Conservation (phyloP, 2,888 invertebrate species). For the Tipula confusa region DNA sequence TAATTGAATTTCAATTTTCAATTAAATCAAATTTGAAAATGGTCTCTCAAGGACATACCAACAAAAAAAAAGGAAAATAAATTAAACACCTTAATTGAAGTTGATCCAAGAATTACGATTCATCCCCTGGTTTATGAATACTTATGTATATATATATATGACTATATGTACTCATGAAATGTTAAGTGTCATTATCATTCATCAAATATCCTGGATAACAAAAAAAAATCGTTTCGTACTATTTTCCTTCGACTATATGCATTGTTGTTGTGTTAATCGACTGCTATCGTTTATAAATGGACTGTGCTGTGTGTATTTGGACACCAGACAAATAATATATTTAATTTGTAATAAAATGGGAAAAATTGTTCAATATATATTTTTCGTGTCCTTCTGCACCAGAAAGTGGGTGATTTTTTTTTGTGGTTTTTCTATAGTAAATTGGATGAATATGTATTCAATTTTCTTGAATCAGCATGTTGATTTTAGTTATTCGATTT, state of each 20-base stretch:
- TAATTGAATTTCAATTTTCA: background rate
- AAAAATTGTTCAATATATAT: background rate
- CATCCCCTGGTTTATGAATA: background rate
- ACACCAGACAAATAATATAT: background rate
- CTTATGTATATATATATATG: background rate
- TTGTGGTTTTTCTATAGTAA: background rate
- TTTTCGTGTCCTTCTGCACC: background rate
- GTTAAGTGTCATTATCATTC: conserved; percentile 3
- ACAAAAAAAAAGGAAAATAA: background rate
- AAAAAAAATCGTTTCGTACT: background rate
- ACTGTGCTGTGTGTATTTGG: background rate
- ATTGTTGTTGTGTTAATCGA: background rate
- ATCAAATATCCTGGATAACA: background rate
- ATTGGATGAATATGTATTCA: background rate
- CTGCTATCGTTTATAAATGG: background rate
- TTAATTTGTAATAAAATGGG: background rate
- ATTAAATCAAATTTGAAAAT: background rate
- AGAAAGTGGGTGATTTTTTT: background rate
- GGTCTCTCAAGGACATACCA: background rate
- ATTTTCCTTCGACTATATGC: background rate
- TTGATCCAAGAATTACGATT: background rate
- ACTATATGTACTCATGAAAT: background rate
- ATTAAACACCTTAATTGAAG: background rate
- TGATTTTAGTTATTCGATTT: background rate
- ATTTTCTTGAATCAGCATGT: background rate